Percentiles rank a stretch among this genome's conserved stretches.
These are phyloP conservation scores for Ophion obscuratus DNA, from an alignment of 2,888 invertebrate genomes.

Conservation along the genomic window DNA sequence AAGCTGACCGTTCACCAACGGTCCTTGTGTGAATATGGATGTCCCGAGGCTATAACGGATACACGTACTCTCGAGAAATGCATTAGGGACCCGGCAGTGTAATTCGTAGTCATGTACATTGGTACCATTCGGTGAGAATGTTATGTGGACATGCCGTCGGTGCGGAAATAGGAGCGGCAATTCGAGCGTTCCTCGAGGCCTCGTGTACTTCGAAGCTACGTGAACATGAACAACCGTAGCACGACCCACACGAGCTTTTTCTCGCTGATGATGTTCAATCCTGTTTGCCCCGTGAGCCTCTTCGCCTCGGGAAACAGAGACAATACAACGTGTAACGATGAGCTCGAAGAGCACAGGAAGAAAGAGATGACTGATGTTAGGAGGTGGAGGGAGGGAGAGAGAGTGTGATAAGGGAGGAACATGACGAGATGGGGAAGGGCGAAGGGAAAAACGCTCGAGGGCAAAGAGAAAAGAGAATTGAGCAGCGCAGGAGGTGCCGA, in stretches of 20 bases:
- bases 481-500: slow-evolving; percentile 11
- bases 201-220: neutral
- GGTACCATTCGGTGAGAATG: neutral
- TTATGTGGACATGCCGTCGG: neutral
- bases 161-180: slow-evolving; percentile 33
- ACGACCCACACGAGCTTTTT: slow-evolving; percentile 18
- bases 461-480: slow-evolving; percentile 24
- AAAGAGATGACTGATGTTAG: neutral
- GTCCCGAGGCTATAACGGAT: too few relatives aligned
- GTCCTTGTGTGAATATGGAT: neutral
- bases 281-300: neutral
- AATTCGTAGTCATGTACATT: neutral
- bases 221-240: slow-evolving; percentile 5
- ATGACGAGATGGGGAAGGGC: neutral
- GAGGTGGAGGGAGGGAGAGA: neutral
- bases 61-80: too few relatives aligned
- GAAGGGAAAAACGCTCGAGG: slow-evolving; percentile 9
- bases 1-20: neutral
- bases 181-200: slow-evolving; percentile 42
- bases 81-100: too few relatives aligned
- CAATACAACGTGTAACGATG: slow-evolving; percentile 43
- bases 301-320: slow-evolving; percentile 26
- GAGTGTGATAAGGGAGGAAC: neutral
- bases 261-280: slow-evolving; percentile 3
- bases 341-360: slow-evolving; percentile 13